phyloP scores from a whole-genome alignment of 2,888 invertebrate species.

The Synanthedon formicaeformis region DNA sequence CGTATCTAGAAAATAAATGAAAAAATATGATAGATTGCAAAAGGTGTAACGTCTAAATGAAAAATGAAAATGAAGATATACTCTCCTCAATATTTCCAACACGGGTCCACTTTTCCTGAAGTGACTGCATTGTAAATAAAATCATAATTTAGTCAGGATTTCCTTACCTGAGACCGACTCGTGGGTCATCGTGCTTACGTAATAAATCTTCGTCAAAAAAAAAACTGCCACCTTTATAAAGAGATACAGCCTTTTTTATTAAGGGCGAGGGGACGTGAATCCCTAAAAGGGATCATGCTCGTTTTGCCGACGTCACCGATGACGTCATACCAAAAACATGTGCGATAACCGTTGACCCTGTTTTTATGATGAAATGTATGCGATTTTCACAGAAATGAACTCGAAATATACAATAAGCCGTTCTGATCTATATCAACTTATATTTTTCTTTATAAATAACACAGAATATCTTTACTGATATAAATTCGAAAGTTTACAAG shows the following conservation, averaged over 20 bases:
- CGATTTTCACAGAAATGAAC: background rate
- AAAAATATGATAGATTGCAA: background rate
- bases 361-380: background rate
- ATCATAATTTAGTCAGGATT: background rate
- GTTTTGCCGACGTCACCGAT: slow-evolving; percentile 1
- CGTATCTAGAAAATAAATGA: background rate
- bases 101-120: slow-evolving; percentile 3
- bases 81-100: background rate
- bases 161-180: slow-evolving; percentile 6
- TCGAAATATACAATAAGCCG: background rate
- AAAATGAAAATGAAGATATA: background rate
- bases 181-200: slow-evolving; percentile 17
- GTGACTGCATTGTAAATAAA: background rate
- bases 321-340: slow-evolving; percentile 3
- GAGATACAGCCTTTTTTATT: slow-evolving; percentile 30
- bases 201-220: slow-evolving; percentile 39
- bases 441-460: no score
- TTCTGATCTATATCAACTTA: no score
- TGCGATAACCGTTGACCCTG: background rate
- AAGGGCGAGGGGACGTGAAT: slow-evolving; percentile 4
- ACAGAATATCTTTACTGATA: no score
- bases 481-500: no score
- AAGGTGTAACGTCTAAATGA: no score
- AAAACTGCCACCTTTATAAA: slow-evolving; percentile 37
- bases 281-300: slow-evolving; percentile 1